phyloP scores from a whole-genome alignment of 1,140 invertebrate species.

The Macrobrachium nipponense region DNA sequence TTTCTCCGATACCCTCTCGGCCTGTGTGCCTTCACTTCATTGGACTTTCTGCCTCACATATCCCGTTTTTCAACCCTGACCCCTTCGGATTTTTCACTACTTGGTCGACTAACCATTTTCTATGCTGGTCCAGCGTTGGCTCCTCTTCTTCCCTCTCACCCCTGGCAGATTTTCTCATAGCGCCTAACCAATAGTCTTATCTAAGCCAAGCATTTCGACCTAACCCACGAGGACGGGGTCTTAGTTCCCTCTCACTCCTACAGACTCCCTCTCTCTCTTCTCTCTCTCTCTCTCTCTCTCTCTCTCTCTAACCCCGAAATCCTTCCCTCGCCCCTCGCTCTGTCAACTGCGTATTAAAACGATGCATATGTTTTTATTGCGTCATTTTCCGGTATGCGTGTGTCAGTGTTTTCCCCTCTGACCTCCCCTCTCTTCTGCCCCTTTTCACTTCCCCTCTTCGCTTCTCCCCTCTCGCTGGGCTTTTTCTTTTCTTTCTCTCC shows the following conservation, averaged over 20 bases:
- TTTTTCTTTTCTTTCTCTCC: background rate
- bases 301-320: background rate
- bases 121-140: background rate
- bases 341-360: constrained; percentile 48
- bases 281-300: constrained; percentile 16
- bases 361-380: constrained; percentile 56
- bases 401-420: constrained; percentile 6
- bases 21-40: too few relatives aligned
- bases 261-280: constrained; percentile 19
- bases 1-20: too few relatives aligned
- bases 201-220: too few relatives aligned
- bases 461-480: background rate
- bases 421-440: background rate
- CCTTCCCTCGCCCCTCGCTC: constrained; percentile 6
- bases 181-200: too few relatives aligned
- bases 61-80: too few relatives aligned
- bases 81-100: too few relatives aligned
- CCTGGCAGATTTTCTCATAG: background rate
- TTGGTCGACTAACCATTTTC: background rate
- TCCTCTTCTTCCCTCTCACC: background rate
- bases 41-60: too few relatives aligned
- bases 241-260: constrained; percentile 3
- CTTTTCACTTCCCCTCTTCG: background rate
- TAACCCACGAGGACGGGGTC: background rate
- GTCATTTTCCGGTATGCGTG: constrained; percentile 49